Conservation (phyloP, 2,888 invertebrate species). For the Aleiodes leptofemur region DNA sequence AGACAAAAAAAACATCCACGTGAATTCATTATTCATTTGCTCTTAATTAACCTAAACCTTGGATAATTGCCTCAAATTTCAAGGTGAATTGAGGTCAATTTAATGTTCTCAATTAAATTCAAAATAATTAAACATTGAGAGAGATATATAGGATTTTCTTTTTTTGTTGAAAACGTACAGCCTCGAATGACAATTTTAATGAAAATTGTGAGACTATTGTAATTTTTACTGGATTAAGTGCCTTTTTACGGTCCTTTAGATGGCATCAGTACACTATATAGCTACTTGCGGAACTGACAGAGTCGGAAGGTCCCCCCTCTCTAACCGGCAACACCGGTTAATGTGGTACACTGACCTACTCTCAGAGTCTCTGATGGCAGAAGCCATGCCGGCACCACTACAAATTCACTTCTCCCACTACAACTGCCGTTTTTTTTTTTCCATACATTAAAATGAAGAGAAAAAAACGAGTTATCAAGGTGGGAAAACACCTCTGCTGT, state of each 20-base stretch:
- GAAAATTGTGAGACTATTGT: neutral
- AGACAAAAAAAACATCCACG: no score
- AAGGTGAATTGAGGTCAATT: neutral
- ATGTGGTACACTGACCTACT: constrained; percentile 76
- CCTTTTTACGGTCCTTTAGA: constrained; percentile 30
- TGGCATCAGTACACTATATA: constrained; percentile 38
- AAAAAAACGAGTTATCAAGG: no score
- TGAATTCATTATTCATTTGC: no score
- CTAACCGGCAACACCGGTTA: constrained; percentile 64
- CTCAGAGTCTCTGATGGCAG: constrained; percentile 55
- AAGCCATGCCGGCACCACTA: constrained; percentile 54
- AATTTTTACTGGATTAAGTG: constrained; percentile 28
- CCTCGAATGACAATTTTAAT: no score
- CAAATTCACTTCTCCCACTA: constrained; percentile 55
- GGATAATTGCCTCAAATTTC: neutral
- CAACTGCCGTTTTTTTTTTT: constrained; percentile 47
- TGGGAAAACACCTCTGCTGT: no score
- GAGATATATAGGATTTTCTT: no score
- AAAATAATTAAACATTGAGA: neutral
- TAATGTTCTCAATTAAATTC: constrained; percentile 1
- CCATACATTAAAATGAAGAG: constrained; percentile 29
- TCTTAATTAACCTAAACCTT: no score
- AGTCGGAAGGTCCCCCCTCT: constrained; percentile 56
- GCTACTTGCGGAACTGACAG: constrained; percentile 60
- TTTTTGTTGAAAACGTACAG: no score